Base-by-base conservation (phyloP, 92 coral and sea anemone species). In the Porites evermanni region DNA sequence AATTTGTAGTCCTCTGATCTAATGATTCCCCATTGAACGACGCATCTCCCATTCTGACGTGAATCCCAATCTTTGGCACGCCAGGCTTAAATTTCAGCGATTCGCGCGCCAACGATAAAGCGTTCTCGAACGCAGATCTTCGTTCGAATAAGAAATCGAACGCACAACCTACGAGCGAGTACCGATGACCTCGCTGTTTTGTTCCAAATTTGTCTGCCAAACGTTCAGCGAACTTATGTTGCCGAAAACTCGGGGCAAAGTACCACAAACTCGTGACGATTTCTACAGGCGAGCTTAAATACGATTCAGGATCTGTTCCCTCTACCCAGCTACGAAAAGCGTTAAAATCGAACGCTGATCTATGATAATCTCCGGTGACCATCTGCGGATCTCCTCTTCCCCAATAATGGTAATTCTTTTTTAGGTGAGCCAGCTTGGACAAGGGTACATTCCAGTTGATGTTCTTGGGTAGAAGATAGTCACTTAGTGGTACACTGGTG, bases 161-260 rank as follows among this genome's bases (percentile, higher is more conserved):
- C 67, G 94, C 96, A 58, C 96, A 91, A 14, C 96, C 96, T 2
- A 93, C 78, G 16, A 89, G 64, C 58, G 94, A 85, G 60, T 88
- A 91, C 1, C 89, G 85, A 72, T 85, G 88, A 1, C 88, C 93
- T 50, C 86, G 70, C 6, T 70, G 71, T 47, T 89, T 92, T 24
- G 75, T 70, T 11, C 91, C 93, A 5, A 89, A 54, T 12, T 74
- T 77, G 50, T 50, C 20, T 24, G 93, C 88, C 29, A 76, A 14
- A 72, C 81, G 73, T 19, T 68, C 82, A 38, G 90, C 81, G 75
- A 78, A 90, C 79, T 82, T 83, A 69, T 91, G 90, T n/a, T 75
- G 75, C 11, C 86, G 88, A 67, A 93, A 64, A 21, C 79, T 71
- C 23, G 88, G 85, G 6, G 92, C 94, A 79, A 93, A 91, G 19